Evolutionary conservation across 2,888 invertebrate genomes (phyloP).

Genomic region (Melinopterus prodromus): DNA sequence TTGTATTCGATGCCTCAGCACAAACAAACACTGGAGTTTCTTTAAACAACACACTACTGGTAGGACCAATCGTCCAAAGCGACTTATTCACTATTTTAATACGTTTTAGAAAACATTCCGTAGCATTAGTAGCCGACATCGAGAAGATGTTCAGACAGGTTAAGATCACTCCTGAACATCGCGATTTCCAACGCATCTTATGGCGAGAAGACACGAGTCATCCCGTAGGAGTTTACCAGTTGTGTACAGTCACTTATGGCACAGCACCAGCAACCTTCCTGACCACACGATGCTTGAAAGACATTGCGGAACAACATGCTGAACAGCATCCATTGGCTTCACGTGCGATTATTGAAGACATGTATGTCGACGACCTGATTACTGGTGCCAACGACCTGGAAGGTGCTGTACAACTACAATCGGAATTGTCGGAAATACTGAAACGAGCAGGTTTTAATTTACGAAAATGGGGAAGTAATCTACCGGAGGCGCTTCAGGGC

Average conservation of each 20-base stretch:
- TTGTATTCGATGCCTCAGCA: conserved; percentile 6
- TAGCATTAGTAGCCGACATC: conserved; percentile 20
- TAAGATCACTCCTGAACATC: not conserved
- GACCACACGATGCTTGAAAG: conserved; percentile 27
- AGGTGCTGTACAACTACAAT: conserved; percentile 7
- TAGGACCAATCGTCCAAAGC: conserved; percentile 18
- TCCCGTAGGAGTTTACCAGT: conserved; percentile 19
- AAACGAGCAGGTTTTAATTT: conserved; percentile 20
- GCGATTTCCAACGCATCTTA: conserved; percentile 29
- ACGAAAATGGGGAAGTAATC: conserved; percentile 18
- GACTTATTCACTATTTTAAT: conserved; percentile 24
- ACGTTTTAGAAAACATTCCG: conserved; percentile 17
- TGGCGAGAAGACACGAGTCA: conserved; percentile 17
- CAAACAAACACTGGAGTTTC: conserved; percentile 18
- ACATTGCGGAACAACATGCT: conserved; percentile 15
- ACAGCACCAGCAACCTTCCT: conserved; percentile 26
- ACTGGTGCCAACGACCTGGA: conserved; percentile 16
- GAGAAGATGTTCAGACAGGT: conserved; percentile 25
- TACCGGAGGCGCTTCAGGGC: not conserved
- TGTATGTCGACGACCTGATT: conserved; percentile 26
- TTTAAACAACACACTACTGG: conserved; percentile 15
- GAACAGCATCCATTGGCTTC: conserved; percentile 22
- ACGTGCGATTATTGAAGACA: conserved; percentile 19
- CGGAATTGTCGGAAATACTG: conserved; percentile 22
- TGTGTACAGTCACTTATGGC: conserved; percentile 25